These are phyloP conservation scores for Volucella zonaria DNA, from an alignment of 2,888 invertebrate genomes.

Conservation along the genomic window DNA sequence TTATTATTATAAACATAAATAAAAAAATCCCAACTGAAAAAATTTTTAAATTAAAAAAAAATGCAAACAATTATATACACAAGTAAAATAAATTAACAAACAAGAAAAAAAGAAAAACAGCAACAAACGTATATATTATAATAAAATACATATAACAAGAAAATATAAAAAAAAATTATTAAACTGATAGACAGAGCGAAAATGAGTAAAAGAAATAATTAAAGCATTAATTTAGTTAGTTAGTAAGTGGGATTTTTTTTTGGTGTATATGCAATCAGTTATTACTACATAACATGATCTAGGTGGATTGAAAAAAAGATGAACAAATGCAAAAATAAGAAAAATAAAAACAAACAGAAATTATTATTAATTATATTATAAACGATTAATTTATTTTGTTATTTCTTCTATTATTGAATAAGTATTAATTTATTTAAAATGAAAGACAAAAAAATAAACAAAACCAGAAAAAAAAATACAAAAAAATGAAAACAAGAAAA, in stretches of 20 bases:
- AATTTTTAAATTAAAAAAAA: constrained; percentile 66
- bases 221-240: constrained; percentile 71
- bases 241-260: constrained; percentile 67
- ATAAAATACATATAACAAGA: constrained; percentile 32
- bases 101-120: constrained; percentile 59
- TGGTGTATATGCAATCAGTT: constrained; percentile 73
- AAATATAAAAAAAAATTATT: constrained; percentile 37
- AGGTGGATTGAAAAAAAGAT: constrained; percentile 61
- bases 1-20: constrained; percentile 46
- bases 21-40: constrained; percentile 36
- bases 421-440: constrained; percentile 73
- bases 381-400: constrained; percentile 74
- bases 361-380: constrained; percentile 70
- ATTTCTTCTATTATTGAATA: constrained; percentile 73
- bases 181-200: constrained; percentile 31
- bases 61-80: constrained; percentile 34
- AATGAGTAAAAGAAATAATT: constrained; percentile 50
- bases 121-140: constrained; percentile 56
- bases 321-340: constrained; percentile 61
- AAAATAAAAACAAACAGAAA: constrained; percentile 25
- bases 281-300: constrained; percentile 72
- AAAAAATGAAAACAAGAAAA: constrained; percentile 71
- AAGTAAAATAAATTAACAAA: constrained; percentile 55
- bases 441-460: constrained; percentile 50
- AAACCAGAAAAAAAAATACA: constrained; percentile 62